phyloP scores from a whole-genome alignment of 2,797 vertebrate genomes.

The Sebastes trivittatus region DNA sequence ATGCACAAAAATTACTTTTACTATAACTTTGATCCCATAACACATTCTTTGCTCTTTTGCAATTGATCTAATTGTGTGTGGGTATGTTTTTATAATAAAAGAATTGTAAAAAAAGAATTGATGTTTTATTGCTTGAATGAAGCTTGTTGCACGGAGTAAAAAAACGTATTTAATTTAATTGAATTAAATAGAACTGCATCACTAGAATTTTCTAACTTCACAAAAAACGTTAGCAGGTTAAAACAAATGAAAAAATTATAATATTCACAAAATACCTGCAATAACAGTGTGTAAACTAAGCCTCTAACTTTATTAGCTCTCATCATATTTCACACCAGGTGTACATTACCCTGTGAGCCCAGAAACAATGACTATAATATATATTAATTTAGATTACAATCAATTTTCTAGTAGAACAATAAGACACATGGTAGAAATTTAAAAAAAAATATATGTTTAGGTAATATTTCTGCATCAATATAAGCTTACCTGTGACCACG shows the following conservation, averaged over 20 bases:
- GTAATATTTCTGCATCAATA: conserved; percentile 11
- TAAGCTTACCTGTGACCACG: conserved; percentile 50
- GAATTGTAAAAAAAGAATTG: neutral
- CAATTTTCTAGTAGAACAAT: neutral
- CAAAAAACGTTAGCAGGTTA: neutral
- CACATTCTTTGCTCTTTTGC: neutral
- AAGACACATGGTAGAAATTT: neutral
- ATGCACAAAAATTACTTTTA: neutral
- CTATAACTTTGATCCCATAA: neutral
- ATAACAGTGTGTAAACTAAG: neutral
- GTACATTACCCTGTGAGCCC: neutral
- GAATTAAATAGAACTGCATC: neutral
- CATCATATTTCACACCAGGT: conserved; percentile 2
- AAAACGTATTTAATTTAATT: neutral
- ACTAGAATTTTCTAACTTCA: neutral
- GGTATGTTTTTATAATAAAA: neutral
- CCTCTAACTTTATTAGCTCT: neutral
- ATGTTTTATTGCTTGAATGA: neutral
- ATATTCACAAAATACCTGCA: neutral
- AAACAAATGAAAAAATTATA: neutral
- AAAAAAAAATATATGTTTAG: neutral
- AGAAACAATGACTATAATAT: neutral
- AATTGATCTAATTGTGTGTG: neutral
- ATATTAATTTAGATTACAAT: neutral
- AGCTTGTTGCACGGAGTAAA: neutral